Base-by-base conservation (phyloP, 2,888 invertebrate genomes). In the Copidosoma aretas region DNA sequence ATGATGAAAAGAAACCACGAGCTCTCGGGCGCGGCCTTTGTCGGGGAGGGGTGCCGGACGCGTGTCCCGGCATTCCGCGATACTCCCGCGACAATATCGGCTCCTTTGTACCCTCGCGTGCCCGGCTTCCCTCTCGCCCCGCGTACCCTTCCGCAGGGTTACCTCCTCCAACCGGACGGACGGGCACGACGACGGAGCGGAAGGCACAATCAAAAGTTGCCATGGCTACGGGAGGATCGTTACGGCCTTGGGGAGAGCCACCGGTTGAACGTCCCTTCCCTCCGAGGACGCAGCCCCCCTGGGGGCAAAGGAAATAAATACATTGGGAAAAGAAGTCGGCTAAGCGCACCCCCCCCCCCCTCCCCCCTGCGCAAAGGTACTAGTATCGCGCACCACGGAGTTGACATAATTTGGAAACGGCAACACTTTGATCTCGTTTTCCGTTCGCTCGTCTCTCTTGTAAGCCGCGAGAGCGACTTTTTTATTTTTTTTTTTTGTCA, bases 191-290 rank as follows among this genome's bases (percentile, higher is more conserved):
- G 59, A 52, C 59, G 53, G 52, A 53, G 46, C 59, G 56, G 73
- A 76, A 76, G 74, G 77, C 75, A 78, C 78, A 80, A 79, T 79
- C 79, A 80, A 78, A 80, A 79, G 80, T 81, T 80, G 75, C 79
- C 80, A 81, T 79, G 81, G 73, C 81, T 78, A 79, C 80, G 57
- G 54, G 53, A 60, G 54, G 63, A 67, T 70, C 66, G 63, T 66
- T 68, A 64, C 60, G 72, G 73, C 60, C 62, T 69, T 73, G 64
- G 61, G 67, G 60, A 46, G 43, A 46, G 43, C 43, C 73, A 68
- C 71, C 56, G 70, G 68, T 71, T 70, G 68, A 74, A 74, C 71
- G 51, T 64, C 49, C 10, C 21, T 24, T 32, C 24, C 49, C 22
- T 39, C n/a, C 43, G 0, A 41, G 17, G 24, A 21, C 22, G 15